Base-by-base conservation (phyloP, 1,140 invertebrate genomes). In the Lasaia peninsularis region DNA sequence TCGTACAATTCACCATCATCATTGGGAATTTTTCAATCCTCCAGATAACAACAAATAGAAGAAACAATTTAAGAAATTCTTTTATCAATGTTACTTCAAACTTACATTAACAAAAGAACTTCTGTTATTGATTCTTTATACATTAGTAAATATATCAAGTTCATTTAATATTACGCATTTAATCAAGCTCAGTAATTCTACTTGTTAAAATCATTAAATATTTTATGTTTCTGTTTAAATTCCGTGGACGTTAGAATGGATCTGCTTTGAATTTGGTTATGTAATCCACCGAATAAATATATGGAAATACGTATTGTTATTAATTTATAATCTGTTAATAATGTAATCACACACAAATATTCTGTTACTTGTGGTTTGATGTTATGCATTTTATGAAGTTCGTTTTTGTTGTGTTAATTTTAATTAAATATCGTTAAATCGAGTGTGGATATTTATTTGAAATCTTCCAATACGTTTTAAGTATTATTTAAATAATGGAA, bases 11-110 rank as follows among this genome's bases (percentile, higher is more conserved):
- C 94, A 94, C 59, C 94, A 96, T 78, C 93, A 95, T 73, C 92
- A 93, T 67, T 96, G 95, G 95, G 95, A 96, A 77, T 96, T 94
- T 75, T 95, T 94, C 67, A 95, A 94, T 89, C 94, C 94, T 16
- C 94, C 94, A 20, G 81, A 88, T 49, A 73, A 68, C 7, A 58
- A 90, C 71, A 61, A 90, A 89, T 70, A 60, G 53, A 37, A 32
- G 12, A 3, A 10, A 0, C 16, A 16, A 40, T 40, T 16, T 16
- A 10, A 16, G 37, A 40, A 12, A 35, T 14, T 35, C 14, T 16
- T 40, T 40, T 40, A 16, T 28, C 24, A 28, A 28, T 28, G 24
- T 28, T 5, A 28, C 5, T 28, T 28, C 8, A 6, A 28, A 28
- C 2, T 28, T 4, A 28, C 24, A 2, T 28, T 28, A 28, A 28